Evolutionary conservation across 2,797 vertebrate species (phyloP).

Genomic region (Peromyscus melanophrys): DNA sequence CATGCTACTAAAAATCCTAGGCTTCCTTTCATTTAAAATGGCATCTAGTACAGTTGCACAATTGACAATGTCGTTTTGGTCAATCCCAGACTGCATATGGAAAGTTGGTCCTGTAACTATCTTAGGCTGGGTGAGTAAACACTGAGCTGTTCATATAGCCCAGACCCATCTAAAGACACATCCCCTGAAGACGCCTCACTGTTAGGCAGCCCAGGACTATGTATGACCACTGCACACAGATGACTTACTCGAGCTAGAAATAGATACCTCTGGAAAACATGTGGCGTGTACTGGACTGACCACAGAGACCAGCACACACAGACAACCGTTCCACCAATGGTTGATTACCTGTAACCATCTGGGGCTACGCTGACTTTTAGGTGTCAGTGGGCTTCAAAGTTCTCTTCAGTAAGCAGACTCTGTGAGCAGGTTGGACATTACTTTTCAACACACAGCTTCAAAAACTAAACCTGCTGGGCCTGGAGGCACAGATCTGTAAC

Average conservation of each 20-base stretch:
- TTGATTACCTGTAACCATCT: background rate
- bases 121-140: accelerated
- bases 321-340: background rate
- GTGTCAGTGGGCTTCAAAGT: constrained; percentile 9
- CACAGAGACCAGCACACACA: background rate
- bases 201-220: background rate
- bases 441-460: background rate
- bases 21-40: constrained; percentile 10
- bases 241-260: background rate
- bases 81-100: background rate
- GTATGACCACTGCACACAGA: background rate
- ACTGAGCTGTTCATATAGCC: background rate
- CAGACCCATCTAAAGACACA: too few species aligned
- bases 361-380: background rate
- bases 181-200: background rate
- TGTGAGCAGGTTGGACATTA: background rate
- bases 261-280: background rate
- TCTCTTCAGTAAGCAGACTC: constrained; percentile 45
- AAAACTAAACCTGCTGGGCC: background rate
- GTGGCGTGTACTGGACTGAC: background rate
- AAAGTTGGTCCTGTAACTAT: background rate
- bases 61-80: background rate
- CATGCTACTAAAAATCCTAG: background rate
- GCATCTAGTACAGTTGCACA: background rate
- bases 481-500: background rate